phyloP scores from a whole-genome alignment of 2,888 invertebrate species.

The Eumacrocentrus americanus region DNA sequence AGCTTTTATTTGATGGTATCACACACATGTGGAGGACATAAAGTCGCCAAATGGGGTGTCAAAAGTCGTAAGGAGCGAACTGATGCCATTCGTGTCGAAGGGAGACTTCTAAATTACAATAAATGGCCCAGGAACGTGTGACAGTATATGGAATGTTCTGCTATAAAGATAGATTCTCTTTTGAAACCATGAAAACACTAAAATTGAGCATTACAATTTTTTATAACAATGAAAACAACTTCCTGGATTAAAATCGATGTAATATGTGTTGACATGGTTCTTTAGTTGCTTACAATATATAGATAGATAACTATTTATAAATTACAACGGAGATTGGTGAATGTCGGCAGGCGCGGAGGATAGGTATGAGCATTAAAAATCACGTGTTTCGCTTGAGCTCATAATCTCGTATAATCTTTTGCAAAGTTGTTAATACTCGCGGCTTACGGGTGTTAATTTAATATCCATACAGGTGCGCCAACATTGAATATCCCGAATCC shows the following conservation, averaged over 20 bases:
- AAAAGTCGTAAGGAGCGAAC: slow-evolving; percentile 27
- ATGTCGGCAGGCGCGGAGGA: neutral
- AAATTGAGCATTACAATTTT: too few species aligned
- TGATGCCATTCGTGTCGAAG: slow-evolving; percentile 25
- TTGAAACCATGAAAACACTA: too few species aligned
- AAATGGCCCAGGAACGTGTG: slow-evolving; percentile 26
- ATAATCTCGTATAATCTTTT: slow-evolving; percentile 63
- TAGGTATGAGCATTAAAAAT: slow-evolving; percentile 58
- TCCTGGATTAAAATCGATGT: too few species aligned
- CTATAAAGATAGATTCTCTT: slow-evolving; percentile 12
- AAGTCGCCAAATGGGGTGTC: slow-evolving; percentile 17
- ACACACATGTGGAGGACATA: slow-evolving; percentile 6
- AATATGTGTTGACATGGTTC: too few species aligned
- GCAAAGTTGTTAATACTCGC: slow-evolving; percentile 63
- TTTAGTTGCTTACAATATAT: too few species aligned
- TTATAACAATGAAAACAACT: too few species aligned
- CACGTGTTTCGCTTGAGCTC: slow-evolving; percentile 62
- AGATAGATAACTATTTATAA: too few species aligned
- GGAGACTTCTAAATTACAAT: slow-evolving; percentile 32
- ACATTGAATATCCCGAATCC: slow-evolving; percentile 63
- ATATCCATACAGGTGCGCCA: slow-evolving; percentile 63
- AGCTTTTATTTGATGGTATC: too few species aligned
- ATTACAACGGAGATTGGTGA: slow-evolving; percentile 31
- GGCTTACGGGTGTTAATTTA: slow-evolving; percentile 62
- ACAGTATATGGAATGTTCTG: slow-evolving; percentile 1